Base-by-base conservation (phyloP, 2,888 invertebrate genomes). In the Aleiodes testaceus region DNA sequence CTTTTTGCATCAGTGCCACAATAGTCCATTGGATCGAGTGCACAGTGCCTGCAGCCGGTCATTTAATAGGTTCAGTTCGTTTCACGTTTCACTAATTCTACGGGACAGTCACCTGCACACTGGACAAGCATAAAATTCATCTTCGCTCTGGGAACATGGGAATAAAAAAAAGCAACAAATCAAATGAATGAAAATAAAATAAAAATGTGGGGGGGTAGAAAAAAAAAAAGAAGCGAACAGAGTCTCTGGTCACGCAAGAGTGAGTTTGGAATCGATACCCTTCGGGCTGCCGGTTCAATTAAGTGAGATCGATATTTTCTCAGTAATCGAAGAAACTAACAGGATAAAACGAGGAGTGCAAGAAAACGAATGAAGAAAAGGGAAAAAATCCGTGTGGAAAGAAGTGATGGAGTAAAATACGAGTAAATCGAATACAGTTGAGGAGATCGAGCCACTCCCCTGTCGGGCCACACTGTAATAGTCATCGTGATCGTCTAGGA, bases 31-130 rank as follows among this genome's bases (percentile, higher is more conserved):
- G 45, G 7, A 63, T 45, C 22, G 47, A 63, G 12, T 42, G 59
- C 20, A 63, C 22, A 20, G 14, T 44, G 30, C 59, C 45, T n/a
- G 44, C 16, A 5, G 16, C 36, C 49, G 63, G 71, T 63, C 68
- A 68, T 75, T 75, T 70, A 73, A 77, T 77, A 72, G 72, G 47
- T 74, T 75, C 59, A 71, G 68, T 74, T 74, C 74, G 70, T 70
- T 77, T 72, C 69, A 74, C 74, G 74, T 72, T 77, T 53, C 68
- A 71, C 72, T 70, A 74, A 75, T 74, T 72, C 64, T 45, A 74
- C 70, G 7, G 49, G 45, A 70, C 36, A 52, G 61, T 45, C 66
- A 22, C n/a, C 49, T 61, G 63, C 42, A 63, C 66, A 71, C 44
- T 52, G 36, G 64, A 50, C 59, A 55, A 55, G 66, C 44, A 70